Percentiles rank a stretch among this genome's conserved stretches.
phyloP scores from a whole-genome alignment of 2,797 vertebrate genomes.

The Calcarius lapponicus region DNA sequence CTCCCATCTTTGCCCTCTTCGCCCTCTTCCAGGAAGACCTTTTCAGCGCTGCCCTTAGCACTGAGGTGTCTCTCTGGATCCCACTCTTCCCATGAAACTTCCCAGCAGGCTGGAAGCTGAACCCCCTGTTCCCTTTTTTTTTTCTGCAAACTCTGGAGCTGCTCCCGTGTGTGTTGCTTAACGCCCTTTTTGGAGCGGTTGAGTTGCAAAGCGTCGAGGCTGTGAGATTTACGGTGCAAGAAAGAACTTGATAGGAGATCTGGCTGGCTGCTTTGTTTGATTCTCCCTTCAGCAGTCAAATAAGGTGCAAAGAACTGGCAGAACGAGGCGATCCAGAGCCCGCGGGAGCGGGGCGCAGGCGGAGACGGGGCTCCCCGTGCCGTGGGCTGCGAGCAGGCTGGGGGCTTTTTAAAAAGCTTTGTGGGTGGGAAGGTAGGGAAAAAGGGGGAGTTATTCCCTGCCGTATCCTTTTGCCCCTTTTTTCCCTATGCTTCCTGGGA shows the following conservation, averaged over 20 bases:
- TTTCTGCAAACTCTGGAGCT: neutral
- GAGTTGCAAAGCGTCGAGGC: conserved; percentile 34
- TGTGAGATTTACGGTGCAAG: conserved; percentile 69
- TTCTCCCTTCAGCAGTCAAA: conserved; percentile 71
- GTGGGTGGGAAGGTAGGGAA: neutral
- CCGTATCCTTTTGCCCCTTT: neutral
- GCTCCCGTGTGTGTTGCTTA: conserved; percentile 25
- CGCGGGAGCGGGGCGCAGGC: conserved; percentile 42
- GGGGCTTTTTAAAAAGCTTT: neutral
- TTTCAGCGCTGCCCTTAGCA: neutral
- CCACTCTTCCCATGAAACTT: neutral
- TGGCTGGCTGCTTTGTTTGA: conserved; percentile 66
- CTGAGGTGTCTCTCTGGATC: neutral
- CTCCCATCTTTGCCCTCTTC: neutral
- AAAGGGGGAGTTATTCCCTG: neutral
- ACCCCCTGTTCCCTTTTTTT: neutral
- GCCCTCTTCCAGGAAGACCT: neutral
- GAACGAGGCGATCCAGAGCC: conserved; percentile 62
- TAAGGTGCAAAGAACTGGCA: conserved; percentile 76
- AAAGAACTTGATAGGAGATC: conserved; percentile 73
- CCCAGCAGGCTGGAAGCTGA: neutral
- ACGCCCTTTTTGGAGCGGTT: conserved; percentile 36
- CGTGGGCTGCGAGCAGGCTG: neutral
- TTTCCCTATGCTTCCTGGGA: neutral
- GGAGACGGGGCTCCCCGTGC: neutral